Conservation (phyloP, 2,113 vertebrate genomes). For the Dendropsophus ebraccatus region DNA sequence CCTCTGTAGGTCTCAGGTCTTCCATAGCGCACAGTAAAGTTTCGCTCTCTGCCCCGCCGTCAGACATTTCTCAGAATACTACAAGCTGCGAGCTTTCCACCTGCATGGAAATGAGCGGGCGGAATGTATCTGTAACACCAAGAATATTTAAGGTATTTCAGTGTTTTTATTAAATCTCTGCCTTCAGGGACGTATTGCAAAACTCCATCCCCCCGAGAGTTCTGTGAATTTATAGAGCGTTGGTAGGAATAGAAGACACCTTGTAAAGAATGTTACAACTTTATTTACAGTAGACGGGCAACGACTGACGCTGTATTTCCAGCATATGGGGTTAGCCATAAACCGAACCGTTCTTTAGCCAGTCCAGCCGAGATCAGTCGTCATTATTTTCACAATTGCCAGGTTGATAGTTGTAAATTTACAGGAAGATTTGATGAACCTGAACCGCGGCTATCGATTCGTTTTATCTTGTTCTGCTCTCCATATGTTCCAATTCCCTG, state of each 20-base stretch:
- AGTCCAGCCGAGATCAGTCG: not conserved
- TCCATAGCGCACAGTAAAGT: not conserved
- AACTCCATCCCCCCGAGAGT: constrained; percentile 14
- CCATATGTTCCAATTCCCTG: too few relatives aligned
- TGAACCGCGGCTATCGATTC: too few relatives aligned
- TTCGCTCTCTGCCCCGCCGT: not conserved
- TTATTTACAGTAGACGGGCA: not conserved
- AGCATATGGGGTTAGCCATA: not conserved
- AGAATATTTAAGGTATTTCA: constrained; percentile 44
- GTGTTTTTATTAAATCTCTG: constrained; percentile 31
- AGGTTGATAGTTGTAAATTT: too few relatives aligned
- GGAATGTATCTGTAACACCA: not conserved
- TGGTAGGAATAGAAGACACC: not conserved
- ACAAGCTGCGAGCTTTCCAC: not conserved
- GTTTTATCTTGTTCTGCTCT: too few relatives aligned
- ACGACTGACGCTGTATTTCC: not conserved
- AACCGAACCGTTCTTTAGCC: not conserved
- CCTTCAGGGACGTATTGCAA: not conserved
- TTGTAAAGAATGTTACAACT: not conserved
- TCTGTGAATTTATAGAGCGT: not conserved
- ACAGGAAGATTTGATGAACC: too few relatives aligned
- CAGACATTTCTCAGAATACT: not conserved
- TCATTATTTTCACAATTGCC: too few relatives aligned
- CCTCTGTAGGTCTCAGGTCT: not conserved
- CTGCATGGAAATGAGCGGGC: constrained; percentile 15